Percentiles rank a stretch among this genome's conserved stretches.
phyloP scores from a whole-genome alignment of 2,113 vertebrate species.

The Ceratotherium simum region DNA sequence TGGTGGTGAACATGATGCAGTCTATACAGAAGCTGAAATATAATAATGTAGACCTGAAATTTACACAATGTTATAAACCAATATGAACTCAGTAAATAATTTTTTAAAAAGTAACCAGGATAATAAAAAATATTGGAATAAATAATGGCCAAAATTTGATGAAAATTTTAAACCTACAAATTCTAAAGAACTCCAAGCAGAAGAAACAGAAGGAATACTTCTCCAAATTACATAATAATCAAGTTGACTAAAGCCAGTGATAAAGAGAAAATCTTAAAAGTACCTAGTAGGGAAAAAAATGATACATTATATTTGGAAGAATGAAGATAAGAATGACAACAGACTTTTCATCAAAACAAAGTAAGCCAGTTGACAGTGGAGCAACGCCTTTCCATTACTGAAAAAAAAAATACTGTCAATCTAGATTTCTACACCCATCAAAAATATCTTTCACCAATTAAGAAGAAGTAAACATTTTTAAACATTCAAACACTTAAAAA shows the following conservation, averaged over 20 bases:
- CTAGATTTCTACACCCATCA: too few relatives aligned
- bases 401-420: too few relatives aligned
- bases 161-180: neutral
- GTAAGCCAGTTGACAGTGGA: neutral
- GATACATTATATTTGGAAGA: neutral
- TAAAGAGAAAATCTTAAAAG: neutral
- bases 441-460: neutral
- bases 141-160: too few relatives aligned
- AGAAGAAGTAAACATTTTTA: neutral
- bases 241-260: neutral
- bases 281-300: too few relatives aligned
- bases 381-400: too few relatives aligned
- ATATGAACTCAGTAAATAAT: too few relatives aligned
- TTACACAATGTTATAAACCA: too few relatives aligned
- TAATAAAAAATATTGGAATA: too few relatives aligned
- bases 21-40: too few relatives aligned
- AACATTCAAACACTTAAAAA: neutral
- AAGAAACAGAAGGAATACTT: neutral
- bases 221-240: neutral
- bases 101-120: too few relatives aligned
- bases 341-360: neutral
- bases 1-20: too few relatives aligned
- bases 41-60: too few relatives aligned
- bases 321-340: neutral
- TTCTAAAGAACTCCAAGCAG: neutral